A percentile compares a stretch with the other conserved stretches of the same genome.
Evolutionary conservation across 2,797 vertebrate species (phyloP).

Genomic region (Sebastes iracundus): DNA sequence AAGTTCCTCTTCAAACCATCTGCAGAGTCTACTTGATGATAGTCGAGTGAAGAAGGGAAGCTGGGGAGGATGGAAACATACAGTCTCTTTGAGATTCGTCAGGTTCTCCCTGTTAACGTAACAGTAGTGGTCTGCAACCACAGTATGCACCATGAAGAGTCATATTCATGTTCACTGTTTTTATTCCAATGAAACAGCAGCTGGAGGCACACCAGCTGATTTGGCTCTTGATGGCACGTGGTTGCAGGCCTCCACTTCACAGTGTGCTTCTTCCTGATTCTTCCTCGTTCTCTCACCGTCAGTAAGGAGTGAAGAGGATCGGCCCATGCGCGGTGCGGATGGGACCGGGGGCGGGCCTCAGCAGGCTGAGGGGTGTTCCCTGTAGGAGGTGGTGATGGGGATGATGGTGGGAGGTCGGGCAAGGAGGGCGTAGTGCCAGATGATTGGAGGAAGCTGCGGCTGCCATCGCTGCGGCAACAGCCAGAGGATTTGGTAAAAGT

Average conservation of each 20-base stretch:
- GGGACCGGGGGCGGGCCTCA: slow-evolving; percentile 88
- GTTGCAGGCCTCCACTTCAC: slow-evolving; percentile 67
- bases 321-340: slow-evolving; percentile 89
- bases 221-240: slow-evolving; percentile 46
- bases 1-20: slow-evolving; percentile 39
- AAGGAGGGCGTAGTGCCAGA: slow-evolving; percentile 79
- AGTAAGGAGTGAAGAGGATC: slow-evolving; percentile 91
- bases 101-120: slow-evolving; percentile 46
- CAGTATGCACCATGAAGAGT: slow-evolving; percentile 39
- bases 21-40: slow-evolving; percentile 27
- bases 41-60: slow-evolving; percentile 38
- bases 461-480: slow-evolving; percentile 87
- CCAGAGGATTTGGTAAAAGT: slow-evolving; percentile 87
- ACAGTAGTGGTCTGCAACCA: slow-evolving; percentile 47
- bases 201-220: slow-evolving; percentile 32
- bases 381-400: slow-evolving; percentile 84
- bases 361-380: slow-evolving; percentile 86
- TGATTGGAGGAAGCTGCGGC: slow-evolving; percentile 87
- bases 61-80: slow-evolving; percentile 36
- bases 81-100: slow-evolving; percentile 29
- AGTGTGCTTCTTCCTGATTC: slow-evolving; percentile 79
- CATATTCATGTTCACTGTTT: slow-evolving; percentile 16
- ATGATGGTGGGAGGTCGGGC: slow-evolving; percentile 69
- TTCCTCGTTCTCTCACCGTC: slow-evolving; percentile 58
- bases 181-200: slow-evolving; percentile 26